Conservation (phyloP, 2,797 vertebrate species). For the Gallirallus australis region DNA sequence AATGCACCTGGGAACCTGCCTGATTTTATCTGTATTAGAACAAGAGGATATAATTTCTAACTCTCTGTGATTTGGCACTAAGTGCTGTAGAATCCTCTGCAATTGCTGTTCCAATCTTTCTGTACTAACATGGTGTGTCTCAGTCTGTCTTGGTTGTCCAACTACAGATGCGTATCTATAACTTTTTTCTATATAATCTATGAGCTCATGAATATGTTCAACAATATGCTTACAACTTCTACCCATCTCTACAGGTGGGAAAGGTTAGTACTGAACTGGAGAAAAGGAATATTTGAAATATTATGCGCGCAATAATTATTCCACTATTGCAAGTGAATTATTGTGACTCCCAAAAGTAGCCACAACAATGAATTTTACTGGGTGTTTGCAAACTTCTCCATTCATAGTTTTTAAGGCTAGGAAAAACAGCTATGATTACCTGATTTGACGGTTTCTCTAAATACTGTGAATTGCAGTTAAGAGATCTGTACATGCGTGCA, state of each 20-base stretch:
- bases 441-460: neutral
- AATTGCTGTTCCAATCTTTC: neutral
- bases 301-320: neutral
- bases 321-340: neutral
- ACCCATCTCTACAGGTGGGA: neutral
- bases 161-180: fast-evolving
- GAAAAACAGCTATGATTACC: neutral
- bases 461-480: neutral
- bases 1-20: neutral
- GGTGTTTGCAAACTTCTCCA: neutral
- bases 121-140: neutral
- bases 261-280: neutral
- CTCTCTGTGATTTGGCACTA: neutral
- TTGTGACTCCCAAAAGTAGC: neutral
- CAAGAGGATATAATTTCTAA: neutral
- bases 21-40: neutral
- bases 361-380: neutral
- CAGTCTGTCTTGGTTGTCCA: neutral
- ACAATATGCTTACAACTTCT: neutral
- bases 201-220: neutral
- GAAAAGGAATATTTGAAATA: neutral
- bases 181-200: neutral
- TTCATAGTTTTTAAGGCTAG: neutral
- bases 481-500: neutral
- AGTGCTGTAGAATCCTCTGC: neutral